phyloP scores from a whole-genome alignment of 2,797 vertebrate genomes.

The Sarcophilus harrisii region DNA sequence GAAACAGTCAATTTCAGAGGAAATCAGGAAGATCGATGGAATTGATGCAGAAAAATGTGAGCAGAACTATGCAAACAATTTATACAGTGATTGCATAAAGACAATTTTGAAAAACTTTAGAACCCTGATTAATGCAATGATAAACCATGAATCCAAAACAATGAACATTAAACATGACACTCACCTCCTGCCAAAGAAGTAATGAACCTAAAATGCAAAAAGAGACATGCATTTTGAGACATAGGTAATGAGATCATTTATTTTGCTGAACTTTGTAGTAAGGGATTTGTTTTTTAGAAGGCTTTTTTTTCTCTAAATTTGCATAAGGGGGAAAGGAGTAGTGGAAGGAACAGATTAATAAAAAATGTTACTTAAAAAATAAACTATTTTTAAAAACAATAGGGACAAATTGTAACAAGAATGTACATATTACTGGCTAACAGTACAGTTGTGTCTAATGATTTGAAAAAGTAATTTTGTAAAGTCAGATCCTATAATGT shows the following conservation, averaged over 20 bases:
- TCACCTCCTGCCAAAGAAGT: background rate
- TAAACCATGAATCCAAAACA: background rate
- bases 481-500: background rate
- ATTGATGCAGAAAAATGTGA: background rate
- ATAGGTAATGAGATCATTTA: background rate
- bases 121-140: background rate
- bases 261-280: background rate
- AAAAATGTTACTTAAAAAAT: background rate
- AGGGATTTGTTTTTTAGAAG: background rate
- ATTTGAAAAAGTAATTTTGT: background rate
- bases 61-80: background rate
- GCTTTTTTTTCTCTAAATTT: background rate
- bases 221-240: background rate
- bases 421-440: background rate
- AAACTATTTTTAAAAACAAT: background rate
- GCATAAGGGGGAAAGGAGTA: background rate
- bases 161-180: background rate
- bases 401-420: background rate
- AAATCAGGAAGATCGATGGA: background rate
- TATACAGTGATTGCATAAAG: background rate
- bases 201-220: background rate
- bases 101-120: background rate
- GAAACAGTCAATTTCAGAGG: background rate
- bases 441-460: background rate
- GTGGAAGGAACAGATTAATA: background rate